Conservation (phyloP, 1,140 invertebrate species). For the Tigriopus japonicus region DNA sequence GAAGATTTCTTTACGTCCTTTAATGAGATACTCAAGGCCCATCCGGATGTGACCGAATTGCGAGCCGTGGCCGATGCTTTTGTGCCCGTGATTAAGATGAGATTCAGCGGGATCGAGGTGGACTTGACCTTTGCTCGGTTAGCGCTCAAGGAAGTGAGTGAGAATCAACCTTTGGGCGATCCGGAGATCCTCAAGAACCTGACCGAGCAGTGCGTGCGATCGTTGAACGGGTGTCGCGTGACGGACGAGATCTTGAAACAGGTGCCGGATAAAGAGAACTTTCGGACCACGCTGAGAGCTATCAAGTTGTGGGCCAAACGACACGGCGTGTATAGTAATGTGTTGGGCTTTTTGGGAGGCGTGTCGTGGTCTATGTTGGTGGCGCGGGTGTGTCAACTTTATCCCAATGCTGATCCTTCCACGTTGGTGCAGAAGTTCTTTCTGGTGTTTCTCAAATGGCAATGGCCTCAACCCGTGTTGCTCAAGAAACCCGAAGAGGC, state of each 20-base stretch:
- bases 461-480: constrained; percentile 93
- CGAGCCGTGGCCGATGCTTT: constrained; percentile 92
- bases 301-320: constrained; percentile 99
- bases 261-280: constrained; percentile 87
- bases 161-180: constrained; percentile 58
- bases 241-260: constrained; percentile 92
- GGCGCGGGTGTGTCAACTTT: constrained; percentile 90
- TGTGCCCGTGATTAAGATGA: constrained; percentile 98
- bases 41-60: constrained; percentile 18
- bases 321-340: constrained; percentile 95
- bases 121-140: constrained; percentile 93
- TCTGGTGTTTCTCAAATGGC: constrained; percentile 88
- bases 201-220: constrained; percentile 86
- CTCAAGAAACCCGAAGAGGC: constrained; percentile 74
- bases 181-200: constrained; percentile 84
- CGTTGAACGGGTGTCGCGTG: constrained; percentile 91
- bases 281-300: constrained; percentile 71
- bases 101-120: constrained; percentile 94
- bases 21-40: constrained; percentile 49
- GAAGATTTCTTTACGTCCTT: constrained; percentile 89
- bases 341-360: constrained; percentile 89
- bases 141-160: constrained; percentile 73
- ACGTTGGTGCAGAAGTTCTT: constrained; percentile 97
- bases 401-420: constrained; percentile 86
- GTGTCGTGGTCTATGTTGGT: constrained; percentile 99